Conservation (phyloP, 2,113 vertebrate species). For the Isichthys henryi region DNA sequence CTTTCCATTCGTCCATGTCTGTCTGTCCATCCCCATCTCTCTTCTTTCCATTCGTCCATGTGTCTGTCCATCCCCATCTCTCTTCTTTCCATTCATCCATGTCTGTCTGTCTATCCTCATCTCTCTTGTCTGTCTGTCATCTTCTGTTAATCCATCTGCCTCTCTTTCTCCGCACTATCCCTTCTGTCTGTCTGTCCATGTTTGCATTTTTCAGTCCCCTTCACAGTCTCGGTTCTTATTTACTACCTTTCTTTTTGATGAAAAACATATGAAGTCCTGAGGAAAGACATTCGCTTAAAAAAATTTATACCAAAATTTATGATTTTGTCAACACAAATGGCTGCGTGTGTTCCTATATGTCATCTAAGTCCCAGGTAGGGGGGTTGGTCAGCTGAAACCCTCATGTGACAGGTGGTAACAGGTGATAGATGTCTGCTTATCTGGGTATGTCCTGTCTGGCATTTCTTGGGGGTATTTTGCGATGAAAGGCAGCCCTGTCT, state of each 20-base stretch:
- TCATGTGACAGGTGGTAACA: not conserved
- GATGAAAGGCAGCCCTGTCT: conserved; percentile 1
- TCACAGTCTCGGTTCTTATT: not conserved
- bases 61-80: not conserved
- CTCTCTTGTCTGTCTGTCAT: not conserved
- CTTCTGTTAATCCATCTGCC: not conserved
- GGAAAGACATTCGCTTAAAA: not conserved
- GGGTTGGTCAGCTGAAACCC: not conserved
- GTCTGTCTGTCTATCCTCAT: not conserved
- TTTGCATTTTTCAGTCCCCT: not conserved
- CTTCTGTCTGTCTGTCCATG: not conserved
- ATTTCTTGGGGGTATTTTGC: not conserved
- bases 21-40: not conserved
- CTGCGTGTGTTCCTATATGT: not conserved
- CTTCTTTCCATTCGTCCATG: not conserved
- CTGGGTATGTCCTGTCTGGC: not conserved
- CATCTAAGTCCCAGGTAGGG: not conserved
- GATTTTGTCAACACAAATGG: not conserved
- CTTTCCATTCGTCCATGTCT: not conserved
- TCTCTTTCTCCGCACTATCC: not conserved
- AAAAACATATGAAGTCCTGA: not conserved
- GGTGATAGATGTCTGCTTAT: not conserved
- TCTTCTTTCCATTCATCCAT: not conserved
- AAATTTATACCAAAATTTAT: not conserved
- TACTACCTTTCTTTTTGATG: not conserved